These are phyloP conservation scores for Cephalophus harveyi DNA, from an alignment of 2,113 vertebrate species.

Conservation along the genomic window DNA sequence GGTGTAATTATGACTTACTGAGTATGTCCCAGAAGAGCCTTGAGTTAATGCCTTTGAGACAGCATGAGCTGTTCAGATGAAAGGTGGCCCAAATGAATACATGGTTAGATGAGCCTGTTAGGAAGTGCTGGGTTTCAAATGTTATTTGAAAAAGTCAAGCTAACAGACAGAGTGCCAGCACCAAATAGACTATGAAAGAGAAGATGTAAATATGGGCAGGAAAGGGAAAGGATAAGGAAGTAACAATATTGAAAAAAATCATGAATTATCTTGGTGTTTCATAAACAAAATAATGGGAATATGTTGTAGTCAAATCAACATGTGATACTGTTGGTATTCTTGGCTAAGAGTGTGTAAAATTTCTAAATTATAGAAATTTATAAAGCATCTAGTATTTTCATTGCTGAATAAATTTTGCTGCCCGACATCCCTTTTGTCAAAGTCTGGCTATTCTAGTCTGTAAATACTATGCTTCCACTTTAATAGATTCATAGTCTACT, in stretches of 20 bases:
- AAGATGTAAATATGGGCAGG: not conserved
- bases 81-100: not conserved
- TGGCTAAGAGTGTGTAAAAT: not conserved
- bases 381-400: not conserved
- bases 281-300: not conserved
- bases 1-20: not conserved
- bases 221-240: not conserved
- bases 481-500: not conserved
- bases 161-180: not conserved
- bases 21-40: not conserved
- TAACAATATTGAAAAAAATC: not conserved
- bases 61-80: not conserved
- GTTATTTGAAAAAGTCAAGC: not conserved
- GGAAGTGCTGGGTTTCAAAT: not conserved
- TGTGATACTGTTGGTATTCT: not conserved
- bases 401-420: not conserved
- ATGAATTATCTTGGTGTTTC: not conserved
- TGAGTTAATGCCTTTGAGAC: not conserved
- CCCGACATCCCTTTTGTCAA: not conserved
- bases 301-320: not conserved
- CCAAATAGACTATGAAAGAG: not conserved
- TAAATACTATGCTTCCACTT: not conserved
- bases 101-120: not conserved
- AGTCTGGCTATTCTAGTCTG: not conserved
- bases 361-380: not conserved